Evolutionary conservation across 2,888 invertebrate genomes (phyloP).

Genomic region (Callimorpha dominula): DNA sequence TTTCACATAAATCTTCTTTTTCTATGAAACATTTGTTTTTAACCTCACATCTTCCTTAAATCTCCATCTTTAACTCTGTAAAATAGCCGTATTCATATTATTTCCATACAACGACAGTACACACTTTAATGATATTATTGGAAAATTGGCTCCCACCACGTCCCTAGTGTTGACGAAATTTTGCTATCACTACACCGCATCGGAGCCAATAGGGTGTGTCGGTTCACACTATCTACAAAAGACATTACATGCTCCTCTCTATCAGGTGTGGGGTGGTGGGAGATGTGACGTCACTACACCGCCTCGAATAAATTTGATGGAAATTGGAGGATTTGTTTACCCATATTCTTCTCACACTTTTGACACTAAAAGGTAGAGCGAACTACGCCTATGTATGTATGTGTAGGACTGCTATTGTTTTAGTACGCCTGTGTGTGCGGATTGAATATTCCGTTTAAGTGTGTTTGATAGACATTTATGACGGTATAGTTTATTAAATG

Average conservation of each 20-base stretch:
- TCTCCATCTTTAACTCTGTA: constrained; percentile 11
- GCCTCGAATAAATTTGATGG: constrained; percentile 86
- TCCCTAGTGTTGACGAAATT: constrained; percentile 72
- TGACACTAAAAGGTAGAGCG: constrained; percentile 86
- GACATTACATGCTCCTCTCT: constrained; percentile 81
- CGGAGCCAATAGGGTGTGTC: constrained; percentile 77
- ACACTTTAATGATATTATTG: constrained; percentile 74
- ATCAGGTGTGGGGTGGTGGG: constrained; percentile 62
- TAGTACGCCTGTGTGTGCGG: constrained; percentile 52
- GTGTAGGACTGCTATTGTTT: constrained; percentile 59
- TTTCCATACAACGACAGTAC: constrained; percentile 53
- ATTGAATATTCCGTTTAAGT: constrained; percentile 48
- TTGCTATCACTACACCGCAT: constrained; percentile 70
- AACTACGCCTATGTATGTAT: constrained; percentile 48
- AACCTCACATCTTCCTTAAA: not conserved
- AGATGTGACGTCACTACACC: constrained; percentile 72
- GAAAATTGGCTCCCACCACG: constrained; percentile 70
- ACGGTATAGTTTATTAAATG: constrained; percentile 41
- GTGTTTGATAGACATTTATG: constrained; percentile 47
- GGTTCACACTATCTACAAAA: constrained; percentile 82
- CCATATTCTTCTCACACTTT: constrained; percentile 86
- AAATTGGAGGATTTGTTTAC: constrained; percentile 88
- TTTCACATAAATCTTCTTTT: not conserved
- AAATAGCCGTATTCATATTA: constrained; percentile 49
- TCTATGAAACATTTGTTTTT: not conserved